Percentiles rank a stretch among this genome's conserved stretches.
These are phyloP conservation scores for Lycocorax pyrrhopterus DNA, from an alignment of 2,113 vertebrate species.

Conservation along the genomic window DNA sequence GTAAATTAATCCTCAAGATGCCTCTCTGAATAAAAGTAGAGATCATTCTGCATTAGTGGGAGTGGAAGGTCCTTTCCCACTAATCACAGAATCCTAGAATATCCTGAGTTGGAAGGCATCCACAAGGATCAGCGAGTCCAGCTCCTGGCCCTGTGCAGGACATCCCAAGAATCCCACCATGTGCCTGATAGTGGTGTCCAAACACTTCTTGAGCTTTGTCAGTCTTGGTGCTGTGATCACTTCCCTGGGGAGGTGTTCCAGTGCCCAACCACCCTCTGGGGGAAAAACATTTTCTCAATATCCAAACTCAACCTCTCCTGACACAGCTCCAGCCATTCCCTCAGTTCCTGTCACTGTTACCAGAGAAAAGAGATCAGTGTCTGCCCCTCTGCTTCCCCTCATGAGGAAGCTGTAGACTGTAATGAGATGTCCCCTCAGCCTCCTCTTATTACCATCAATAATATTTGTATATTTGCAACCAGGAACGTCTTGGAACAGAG, in stretches of 20 bases:
- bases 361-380: neutral
- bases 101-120: neutral
- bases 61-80: neutral
- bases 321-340: neutral
- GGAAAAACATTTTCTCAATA: neutral
- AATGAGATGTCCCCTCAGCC: neutral
- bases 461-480: neutral
- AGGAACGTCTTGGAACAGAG: neutral
- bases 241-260: neutral
- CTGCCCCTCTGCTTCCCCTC: neutral
- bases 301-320: neutral
- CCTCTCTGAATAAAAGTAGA: neutral
- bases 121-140: neutral
- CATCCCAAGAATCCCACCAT: neutral
- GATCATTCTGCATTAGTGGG: neutral
- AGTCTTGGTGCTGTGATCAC: neutral
- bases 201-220: neutral
- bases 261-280: fast-evolving
- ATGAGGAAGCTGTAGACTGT: neutral
- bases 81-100: neutral
- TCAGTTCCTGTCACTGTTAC: neutral
- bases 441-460: neutral
- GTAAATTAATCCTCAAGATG: neutral
- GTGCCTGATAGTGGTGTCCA: neutral
- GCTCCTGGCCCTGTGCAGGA: too few species aligned